Conservation (phyloP, 2,113 vertebrate species). For the Lampris incognitus region DNA sequence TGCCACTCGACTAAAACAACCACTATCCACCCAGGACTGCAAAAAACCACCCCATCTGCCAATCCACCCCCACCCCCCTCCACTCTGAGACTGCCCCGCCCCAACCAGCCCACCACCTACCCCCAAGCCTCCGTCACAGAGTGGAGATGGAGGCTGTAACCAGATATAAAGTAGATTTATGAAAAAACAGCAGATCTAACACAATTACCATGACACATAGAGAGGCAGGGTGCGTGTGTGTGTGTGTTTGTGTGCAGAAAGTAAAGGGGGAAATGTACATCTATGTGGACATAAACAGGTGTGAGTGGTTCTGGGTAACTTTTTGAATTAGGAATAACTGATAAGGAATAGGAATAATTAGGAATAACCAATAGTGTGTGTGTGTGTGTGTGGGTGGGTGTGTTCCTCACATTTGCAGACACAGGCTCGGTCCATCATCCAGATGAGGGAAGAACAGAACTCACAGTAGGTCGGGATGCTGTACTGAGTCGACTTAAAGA, state of each 20-base stretch:
- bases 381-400: conserved; percentile 13
- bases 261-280: conserved; percentile 25
- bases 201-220: conserved; percentile 28
- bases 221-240: conserved; percentile 13
- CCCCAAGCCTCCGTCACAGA: conserved; percentile 9
- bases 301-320: conserved; percentile 49
- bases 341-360: conserved; percentile 38
- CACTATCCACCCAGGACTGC: not conserved
- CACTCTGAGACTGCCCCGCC: too few relatives aligned
- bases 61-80: not conserved
- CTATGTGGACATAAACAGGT: conserved; percentile 46
- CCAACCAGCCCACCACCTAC: not conserved
- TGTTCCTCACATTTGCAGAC: conserved; percentile 80
- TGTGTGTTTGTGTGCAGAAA: conserved; percentile 4
- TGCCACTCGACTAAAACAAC: conserved; percentile 1
- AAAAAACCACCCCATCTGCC: not conserved
- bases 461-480: conserved; percentile 99
- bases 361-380: conserved; percentile 18
- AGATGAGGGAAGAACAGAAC: conserved; percentile 97
- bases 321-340: conserved; percentile 37
- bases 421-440: conserved; percentile 99
- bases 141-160: conserved; percentile 41
- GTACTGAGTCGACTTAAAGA: conserved; percentile 98
- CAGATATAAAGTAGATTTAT: conserved; percentile 54
- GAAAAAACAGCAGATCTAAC: conserved; percentile 49